Conservation (phyloP, 2,888 invertebrate genomes). For the Chymomyza procnemis region DNA sequence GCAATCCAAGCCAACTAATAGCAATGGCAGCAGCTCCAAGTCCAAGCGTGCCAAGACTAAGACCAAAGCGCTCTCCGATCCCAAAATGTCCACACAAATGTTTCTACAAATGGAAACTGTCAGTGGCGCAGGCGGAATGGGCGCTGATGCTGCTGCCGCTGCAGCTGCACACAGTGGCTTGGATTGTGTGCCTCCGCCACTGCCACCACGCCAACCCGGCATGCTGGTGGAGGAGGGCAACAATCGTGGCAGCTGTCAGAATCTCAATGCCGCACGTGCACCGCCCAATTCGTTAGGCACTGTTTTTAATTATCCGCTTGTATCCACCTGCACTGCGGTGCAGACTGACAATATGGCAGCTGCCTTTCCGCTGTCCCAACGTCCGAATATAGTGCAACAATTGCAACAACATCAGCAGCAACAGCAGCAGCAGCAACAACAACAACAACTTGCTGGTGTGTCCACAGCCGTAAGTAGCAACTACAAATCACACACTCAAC, state of each 20-base stretch:
- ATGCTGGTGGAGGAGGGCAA: constrained; percentile 75
- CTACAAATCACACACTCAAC: constrained; percentile 25
- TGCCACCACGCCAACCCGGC: constrained; percentile 82
- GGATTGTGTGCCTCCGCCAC: constrained; percentile 80
- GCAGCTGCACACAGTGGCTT: constrained; percentile 64
- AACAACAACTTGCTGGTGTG: constrained; percentile 35
- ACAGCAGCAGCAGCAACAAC: constrained; percentile 49
- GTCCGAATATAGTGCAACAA: constrained; percentile 78
- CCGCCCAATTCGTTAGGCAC: constrained; percentile 78
- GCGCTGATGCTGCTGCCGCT: constrained; percentile 49
- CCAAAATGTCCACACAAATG: constrained; percentile 79
- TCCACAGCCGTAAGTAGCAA: constrained; percentile 76
- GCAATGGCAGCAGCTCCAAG: constrained; percentile 37
- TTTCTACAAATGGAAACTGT: constrained; percentile 78
- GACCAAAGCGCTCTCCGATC: constrained; percentile 78
- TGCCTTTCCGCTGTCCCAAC: constrained; percentile 77
- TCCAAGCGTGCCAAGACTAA: constrained; percentile 75
- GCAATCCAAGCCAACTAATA: background rate
- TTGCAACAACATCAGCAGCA: constrained; percentile 77
- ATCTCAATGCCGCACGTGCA: constrained; percentile 64
- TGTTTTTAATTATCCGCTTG: constrained; percentile 77
- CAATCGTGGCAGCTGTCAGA: constrained; percentile 69
- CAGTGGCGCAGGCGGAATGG: constrained; percentile 23
- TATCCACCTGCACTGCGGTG: constrained; percentile 78
- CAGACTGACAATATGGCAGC: constrained; percentile 77